phyloP scores from a whole-genome alignment of 2,113 vertebrate species.

The Megaceryle maxima region DNA sequence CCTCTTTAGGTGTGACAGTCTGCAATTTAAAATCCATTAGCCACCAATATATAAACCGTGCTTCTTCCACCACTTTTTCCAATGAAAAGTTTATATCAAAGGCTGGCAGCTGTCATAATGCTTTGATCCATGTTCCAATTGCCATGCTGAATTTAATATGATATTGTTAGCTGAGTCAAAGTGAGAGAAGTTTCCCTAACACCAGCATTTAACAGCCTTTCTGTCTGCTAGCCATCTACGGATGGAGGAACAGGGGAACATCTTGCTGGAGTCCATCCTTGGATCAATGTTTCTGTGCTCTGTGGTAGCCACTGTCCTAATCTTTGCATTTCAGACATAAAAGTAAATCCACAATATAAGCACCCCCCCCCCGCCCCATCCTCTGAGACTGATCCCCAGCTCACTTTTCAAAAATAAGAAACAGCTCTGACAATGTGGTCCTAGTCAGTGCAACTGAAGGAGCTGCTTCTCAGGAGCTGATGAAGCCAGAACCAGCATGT shows the following conservation, averaged over 20 bases:
- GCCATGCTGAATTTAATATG: neutral
- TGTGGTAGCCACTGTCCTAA: neutral
- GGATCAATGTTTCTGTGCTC: neutral
- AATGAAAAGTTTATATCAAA: neutral
- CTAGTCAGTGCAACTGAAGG: rapidly evolving
- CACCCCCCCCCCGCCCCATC: too few species aligned
- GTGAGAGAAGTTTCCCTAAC: neutral
- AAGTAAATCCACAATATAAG: neutral
- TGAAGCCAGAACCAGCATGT: neutral
- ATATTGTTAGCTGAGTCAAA: neutral
- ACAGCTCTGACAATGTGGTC: neutral
- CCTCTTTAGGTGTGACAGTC: neutral
- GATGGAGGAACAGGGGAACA: neutral
- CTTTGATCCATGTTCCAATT: conserved; percentile 34
- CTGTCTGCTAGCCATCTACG: neutral
- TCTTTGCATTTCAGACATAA: neutral
- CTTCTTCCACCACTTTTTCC: neutral
- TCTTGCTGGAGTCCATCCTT: rapidly evolving
- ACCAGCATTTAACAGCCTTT: neutral
- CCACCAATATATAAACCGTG: neutral
- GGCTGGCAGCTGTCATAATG: conserved; percentile 38
- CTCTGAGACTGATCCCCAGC: neutral
- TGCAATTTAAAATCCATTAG: conserved; percentile 52
- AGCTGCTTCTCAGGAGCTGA: neutral
- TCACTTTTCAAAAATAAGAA: neutral